Conservation (phyloP, 1,140 invertebrate genomes). For the Papilio polyxenes region DNA sequence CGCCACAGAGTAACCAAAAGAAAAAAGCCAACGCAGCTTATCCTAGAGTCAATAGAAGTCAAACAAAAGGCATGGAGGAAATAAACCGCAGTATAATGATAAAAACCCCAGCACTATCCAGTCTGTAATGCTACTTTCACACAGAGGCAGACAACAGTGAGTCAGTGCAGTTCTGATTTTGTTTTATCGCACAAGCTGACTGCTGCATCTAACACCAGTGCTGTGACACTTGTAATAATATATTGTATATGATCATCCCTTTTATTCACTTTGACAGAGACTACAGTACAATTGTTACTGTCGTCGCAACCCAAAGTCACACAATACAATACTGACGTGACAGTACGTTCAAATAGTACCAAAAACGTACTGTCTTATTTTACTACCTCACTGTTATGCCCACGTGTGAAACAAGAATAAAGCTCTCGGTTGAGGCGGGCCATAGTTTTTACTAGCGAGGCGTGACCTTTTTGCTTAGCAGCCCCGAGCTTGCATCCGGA, state of each 20-base stretch:
- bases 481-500: conserved; percentile 48
- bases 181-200: not conserved
- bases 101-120: conserved; percentile 43
- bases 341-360: not conserved
- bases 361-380: not conserved
- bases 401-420: not conserved
- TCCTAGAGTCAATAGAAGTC: conserved; percentile 32
- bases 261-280: too few relatives aligned
- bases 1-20: conserved; percentile 10
- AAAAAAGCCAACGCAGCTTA: conserved; percentile 34
- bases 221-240: too few relatives aligned
- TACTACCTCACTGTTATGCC: not conserved
- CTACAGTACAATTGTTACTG: too few relatives aligned
- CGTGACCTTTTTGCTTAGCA: conserved; percentile 65
- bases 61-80: conserved; percentile 41
- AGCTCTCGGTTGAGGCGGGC: conserved; percentile 34
- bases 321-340: too few relatives aligned
- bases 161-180: not conserved
- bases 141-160: not conserved
- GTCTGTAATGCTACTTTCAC: conserved; percentile 11
- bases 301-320: too few relatives aligned
- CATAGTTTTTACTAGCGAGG: conserved; percentile 60
- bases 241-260: too few relatives aligned
- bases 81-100: conserved; percentile 44
- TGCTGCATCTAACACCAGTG: too few relatives aligned